Percentiles rank a stretch among this genome's conserved stretches.
Evolutionary conservation across 2,797 vertebrate species (phyloP).

Genomic region (Cynodonichthys magdalenae): DNA sequence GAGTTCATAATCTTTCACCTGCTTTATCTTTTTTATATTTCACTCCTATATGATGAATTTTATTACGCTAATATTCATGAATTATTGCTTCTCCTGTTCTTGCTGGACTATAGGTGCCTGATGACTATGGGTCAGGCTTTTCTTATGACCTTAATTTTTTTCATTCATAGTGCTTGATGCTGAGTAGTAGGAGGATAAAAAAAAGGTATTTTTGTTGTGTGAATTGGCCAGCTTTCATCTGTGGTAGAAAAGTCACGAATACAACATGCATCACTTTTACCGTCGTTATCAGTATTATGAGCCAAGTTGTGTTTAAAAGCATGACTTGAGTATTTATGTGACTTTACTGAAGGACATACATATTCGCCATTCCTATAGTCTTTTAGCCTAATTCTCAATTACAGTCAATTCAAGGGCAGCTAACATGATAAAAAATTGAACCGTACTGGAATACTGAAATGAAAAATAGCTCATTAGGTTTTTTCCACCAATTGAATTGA

Average conservation of each 20-base stretch:
- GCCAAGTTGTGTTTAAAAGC: constrained; percentile 16
- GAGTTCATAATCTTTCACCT: neutral
- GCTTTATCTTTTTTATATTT: neutral
- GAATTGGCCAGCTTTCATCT: constrained; percentile 31
- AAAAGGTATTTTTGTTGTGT: constrained; percentile 16
- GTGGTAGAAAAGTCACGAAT: neutral
- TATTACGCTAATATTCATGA: neutral
- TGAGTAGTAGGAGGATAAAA: constrained; percentile 27
- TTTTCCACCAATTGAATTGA: constrained; percentile 42
- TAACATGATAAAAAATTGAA: constrained; percentile 41
- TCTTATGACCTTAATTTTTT: constrained; percentile 47
- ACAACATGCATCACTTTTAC: neutral
- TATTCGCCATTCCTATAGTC: constrained; percentile 17
- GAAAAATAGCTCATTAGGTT: constrained; percentile 50
- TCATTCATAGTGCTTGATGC: constrained; percentile 38
- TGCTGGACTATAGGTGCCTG: constrained; percentile 25
- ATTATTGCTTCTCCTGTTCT: constrained; percentile 45
- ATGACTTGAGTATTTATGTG: constrained; percentile 12
- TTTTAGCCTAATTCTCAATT: constrained; percentile 38
- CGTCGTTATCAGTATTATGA: neutral
- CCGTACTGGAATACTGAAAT: constrained; percentile 40
- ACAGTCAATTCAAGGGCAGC: constrained; percentile 22
- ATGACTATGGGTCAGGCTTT: constrained; percentile 36
- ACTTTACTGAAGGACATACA: constrained; percentile 41
- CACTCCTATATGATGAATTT: neutral